Evolutionary conservation across 1,140 invertebrate genomes (phyloP).

Genomic region (Platyscapa corneri): DNA sequence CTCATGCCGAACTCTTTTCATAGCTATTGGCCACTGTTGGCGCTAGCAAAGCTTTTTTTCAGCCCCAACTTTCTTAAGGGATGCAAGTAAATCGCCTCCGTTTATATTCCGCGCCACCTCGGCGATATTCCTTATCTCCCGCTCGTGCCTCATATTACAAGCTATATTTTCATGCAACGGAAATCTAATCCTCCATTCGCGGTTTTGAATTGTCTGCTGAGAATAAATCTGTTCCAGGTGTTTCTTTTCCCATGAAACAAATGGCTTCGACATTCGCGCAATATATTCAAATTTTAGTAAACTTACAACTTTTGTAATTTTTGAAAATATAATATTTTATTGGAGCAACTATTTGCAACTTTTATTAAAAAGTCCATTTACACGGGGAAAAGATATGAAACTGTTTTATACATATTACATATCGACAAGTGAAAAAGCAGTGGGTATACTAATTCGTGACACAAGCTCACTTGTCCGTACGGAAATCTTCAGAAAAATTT

Average conservation of each 20-base stretch:
- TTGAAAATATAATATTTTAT: background rate
- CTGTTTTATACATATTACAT: too few relatives aligned
- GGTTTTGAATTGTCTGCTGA: background rate
- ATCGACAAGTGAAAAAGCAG: too few relatives aligned
- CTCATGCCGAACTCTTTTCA: background rate
- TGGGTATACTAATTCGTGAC: too few relatives aligned
- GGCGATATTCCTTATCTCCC: background rate
- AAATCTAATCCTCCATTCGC: slow-evolving; percentile 13
- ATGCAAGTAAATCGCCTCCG: background rate
- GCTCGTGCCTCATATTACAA: slow-evolving; percentile 1
- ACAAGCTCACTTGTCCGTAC: too few relatives aligned
- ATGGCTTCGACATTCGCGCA: background rate
- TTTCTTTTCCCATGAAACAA: background rate
- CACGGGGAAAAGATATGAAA: background rate
- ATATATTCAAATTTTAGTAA: background rate
- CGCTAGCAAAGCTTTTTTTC: background rate
- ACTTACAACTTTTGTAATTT: background rate
- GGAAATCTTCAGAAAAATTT: too few relatives aligned
- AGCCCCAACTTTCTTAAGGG: background rate
- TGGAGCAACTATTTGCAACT: background rate
- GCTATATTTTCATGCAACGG: background rate
- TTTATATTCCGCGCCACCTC: background rate
- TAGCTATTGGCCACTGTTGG: background rate
- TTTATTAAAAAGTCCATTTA: background rate
- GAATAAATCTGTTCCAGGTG: background rate